Base-by-base conservation (phyloP, 1,140 invertebrate genomes). In the Zaprionus vittiger region DNA sequence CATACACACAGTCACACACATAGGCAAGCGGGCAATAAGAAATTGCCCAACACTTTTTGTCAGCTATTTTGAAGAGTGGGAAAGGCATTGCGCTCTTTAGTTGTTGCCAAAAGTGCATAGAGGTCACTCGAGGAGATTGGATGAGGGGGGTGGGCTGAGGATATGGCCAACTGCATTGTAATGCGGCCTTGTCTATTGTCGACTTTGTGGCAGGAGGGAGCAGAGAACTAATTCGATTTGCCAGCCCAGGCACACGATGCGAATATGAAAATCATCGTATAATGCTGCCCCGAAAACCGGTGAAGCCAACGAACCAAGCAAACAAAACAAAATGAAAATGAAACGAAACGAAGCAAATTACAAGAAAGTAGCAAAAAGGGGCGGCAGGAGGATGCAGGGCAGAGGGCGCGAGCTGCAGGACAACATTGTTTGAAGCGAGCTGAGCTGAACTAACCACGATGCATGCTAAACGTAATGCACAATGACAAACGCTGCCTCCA, bases 381-480 rank as follows among this genome's bases (percentile, higher is more conserved):
- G 47, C 0, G 34, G 34, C 1, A 11, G 9, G 0, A 11, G 31
- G 2, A 7, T 31, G 31, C 9, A n/a, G 15, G n/a, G 54, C 31
- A n/a, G 2, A 9, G 15, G 47, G 20, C 22, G 22, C 22, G 22
- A 24, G 22, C 3, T 4, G 20, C 0, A 38, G 61, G 44, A 69
- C 66, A 76, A 91, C 86, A 91, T 79, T 91, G 86, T 91, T 91
- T 86, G 82, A 75, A 75, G 75, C 20, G 47, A 52, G 70, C 44
- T 73, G 67, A 66, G 72, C 59, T 68, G 61, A 75, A 80, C 62
- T 68, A 71, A 66, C 74, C 78, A 71, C 83, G 84, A 78, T 81
- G 83, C 83, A 87, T 87, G 83, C 84, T 84, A 84, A 84, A 87
- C 71, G 81, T 89, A 87, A 87, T 87, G 81, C 84, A 87, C 84